Evolutionary conservation across 1,140 invertebrate species (phyloP).

Genomic region (Penaeus japonicus): DNA sequence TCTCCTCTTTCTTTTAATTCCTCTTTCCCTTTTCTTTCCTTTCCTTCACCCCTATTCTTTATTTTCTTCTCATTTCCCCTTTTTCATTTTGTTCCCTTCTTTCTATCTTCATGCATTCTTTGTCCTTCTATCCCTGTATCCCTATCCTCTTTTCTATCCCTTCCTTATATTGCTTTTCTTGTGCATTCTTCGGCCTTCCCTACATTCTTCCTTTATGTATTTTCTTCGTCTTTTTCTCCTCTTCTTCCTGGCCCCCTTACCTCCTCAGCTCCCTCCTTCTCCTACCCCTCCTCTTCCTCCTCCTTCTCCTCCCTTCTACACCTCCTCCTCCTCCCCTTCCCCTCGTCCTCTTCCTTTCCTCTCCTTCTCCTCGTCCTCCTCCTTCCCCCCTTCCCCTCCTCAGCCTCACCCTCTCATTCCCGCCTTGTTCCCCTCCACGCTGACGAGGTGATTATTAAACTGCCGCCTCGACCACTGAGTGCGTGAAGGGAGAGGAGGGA

Average conservation of each 20-base stretch:
- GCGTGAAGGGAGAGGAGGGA: neutral
- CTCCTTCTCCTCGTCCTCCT: neutral
- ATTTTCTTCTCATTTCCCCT: too few species aligned
- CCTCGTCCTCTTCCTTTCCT: neutral
- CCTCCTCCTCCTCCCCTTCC: too few species aligned
- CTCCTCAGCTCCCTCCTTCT: neutral
- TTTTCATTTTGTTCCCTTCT: too few species aligned
- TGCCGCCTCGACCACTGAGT: neutral
- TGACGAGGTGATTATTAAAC: conserved; percentile 37
- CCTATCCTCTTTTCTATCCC: neutral
- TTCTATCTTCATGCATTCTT: neutral
- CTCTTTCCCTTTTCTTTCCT: too few species aligned
- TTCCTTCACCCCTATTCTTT: too few species aligned
- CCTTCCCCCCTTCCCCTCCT: neutral
- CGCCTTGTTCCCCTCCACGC: conserved; percentile 14
- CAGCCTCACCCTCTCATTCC: neutral
- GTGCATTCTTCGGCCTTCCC: neutral
- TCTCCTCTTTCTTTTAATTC: too few species aligned
- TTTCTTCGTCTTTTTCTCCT: neutral
- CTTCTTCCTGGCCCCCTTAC: neutral
- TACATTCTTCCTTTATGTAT: neutral
- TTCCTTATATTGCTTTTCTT: neutral
- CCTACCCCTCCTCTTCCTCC: neutral
- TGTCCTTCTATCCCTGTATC: neutral
- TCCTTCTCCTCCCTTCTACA: neutral